These are phyloP conservation scores for Beaufortia kweichowensis DNA, from an alignment of 2,113 vertebrate species.

Conservation along the genomic window DNA sequence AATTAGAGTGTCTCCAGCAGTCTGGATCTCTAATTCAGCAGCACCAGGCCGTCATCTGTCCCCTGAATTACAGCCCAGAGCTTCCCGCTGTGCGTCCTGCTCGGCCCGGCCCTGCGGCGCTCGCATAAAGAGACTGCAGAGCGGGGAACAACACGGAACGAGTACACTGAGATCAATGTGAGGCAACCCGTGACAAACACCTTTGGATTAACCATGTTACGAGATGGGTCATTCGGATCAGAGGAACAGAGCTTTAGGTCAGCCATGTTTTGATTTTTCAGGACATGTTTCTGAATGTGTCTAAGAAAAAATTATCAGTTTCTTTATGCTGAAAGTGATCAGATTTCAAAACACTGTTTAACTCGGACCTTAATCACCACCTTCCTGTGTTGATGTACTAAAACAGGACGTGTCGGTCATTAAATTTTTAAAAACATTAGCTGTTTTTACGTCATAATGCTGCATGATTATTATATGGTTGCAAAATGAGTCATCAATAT, in stretches of 20 bases:
- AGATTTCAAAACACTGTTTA: neutral
- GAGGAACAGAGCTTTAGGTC: neutral
- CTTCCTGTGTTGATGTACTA: neutral
- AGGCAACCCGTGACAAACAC: neutral
- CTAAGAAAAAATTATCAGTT: neutral
- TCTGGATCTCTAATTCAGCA: conserved; percentile 75
- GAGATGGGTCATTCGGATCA: conserved; percentile 7
- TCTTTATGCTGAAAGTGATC: neutral
- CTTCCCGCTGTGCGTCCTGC: conserved; percentile 66
- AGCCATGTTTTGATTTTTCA: neutral
- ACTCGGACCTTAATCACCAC: neutral
- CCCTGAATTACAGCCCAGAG: conserved; percentile 68
- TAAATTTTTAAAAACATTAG: no score
- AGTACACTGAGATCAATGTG: conserved; percentile 24
- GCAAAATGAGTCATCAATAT: no score
- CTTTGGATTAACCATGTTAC: neutral
- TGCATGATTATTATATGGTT: no score
- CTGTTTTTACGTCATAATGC: no score
- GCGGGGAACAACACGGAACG: neutral
- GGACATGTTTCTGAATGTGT: neutral
- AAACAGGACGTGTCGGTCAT: no score
- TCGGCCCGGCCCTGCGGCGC: conserved; percentile 52
- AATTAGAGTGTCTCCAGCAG: conserved; percentile 76
- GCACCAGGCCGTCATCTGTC: conserved; percentile 69
- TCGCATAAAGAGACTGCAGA: neutral